These are phyloP conservation scores for Malacoctenus gilli DNA, from an alignment of 2,797 vertebrate species.

Conservation along the genomic window DNA sequence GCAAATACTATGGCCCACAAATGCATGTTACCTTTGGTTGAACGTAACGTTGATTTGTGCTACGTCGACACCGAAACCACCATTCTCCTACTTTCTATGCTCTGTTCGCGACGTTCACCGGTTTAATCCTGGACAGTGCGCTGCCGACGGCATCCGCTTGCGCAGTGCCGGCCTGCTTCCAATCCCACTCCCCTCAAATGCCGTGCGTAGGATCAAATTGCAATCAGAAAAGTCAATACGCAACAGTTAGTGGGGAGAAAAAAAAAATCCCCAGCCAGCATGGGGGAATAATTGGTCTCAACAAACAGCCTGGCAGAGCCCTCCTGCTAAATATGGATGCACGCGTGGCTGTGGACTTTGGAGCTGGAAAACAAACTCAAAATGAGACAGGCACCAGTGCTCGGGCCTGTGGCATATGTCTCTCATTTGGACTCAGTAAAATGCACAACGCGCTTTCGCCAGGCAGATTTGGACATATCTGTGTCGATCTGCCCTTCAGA, in stretches of 20 bases:
- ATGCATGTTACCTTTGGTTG: too few species aligned
- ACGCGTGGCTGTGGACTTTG: constrained; percentile 36
- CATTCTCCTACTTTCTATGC: too few species aligned
- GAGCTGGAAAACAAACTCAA: constrained; percentile 45
- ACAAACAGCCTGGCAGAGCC: constrained; percentile 41
- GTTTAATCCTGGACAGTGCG: too few species aligned
- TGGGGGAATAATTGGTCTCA: constrained; percentile 41
- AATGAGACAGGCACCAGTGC: constrained; percentile 39
- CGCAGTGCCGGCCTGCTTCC: not conserved
- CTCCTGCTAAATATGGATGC: constrained; percentile 57
- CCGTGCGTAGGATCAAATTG: constrained; percentile 17
- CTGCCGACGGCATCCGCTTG: not conserved
- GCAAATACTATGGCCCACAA: too few species aligned
- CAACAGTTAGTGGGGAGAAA: constrained; percentile 28
- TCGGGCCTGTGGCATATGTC: constrained; percentile 53
- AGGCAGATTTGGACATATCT: constrained; percentile 49
- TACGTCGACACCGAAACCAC: too few species aligned
- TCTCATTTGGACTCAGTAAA: constrained; percentile 48
- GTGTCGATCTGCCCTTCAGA: constrained; percentile 58
- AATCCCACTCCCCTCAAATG: not conserved
- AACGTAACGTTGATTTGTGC: too few species aligned
- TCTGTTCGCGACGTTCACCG: too few species aligned
- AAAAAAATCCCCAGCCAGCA: constrained; percentile 22
- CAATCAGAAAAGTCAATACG: constrained; percentile 46
- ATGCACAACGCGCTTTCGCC: too few species aligned